Conservation (phyloP, 2,797 vertebrate genomes). For the Cuculus canorus region DNA sequence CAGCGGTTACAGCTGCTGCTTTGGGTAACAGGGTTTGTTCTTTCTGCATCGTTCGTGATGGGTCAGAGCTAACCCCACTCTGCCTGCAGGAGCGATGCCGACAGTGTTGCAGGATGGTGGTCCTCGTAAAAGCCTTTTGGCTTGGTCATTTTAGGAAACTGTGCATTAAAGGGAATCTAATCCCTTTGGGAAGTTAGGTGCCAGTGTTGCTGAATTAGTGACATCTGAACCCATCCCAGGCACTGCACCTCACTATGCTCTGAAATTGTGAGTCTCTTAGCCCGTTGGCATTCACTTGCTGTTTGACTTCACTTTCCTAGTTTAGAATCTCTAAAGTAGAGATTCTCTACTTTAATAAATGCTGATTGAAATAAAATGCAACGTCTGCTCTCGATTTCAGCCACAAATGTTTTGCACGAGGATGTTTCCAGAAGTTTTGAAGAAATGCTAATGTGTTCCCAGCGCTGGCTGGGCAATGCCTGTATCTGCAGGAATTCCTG, state of each 20-base stretch:
- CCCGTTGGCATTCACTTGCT: background rate
- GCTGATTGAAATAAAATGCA: background rate
- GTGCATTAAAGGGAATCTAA: background rate
- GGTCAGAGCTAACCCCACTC: background rate
- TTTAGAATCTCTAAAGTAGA: no score
- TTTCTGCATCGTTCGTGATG: fast-evolving
- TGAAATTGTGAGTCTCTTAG: background rate
- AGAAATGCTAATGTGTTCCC: background rate
- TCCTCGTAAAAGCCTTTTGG: background rate
- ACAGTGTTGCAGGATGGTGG: no score
- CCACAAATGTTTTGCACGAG: background rate
- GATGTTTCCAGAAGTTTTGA: background rate
- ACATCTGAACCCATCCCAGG: background rate
- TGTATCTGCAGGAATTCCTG: background rate
- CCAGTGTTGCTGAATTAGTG: background rate
- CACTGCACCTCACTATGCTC: background rate
- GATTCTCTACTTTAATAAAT: background rate
- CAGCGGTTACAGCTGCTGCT: background rate
- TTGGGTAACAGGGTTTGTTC: background rate
- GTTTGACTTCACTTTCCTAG: background rate
- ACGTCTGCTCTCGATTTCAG: background rate
- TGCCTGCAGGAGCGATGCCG: background rate
- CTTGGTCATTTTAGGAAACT: background rate
- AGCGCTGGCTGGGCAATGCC: background rate
- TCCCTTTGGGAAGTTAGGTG: background rate